These are phyloP conservation scores for Halichondria panicea DNA, from an alignment of 37 sponge, comb jelly and placozoan genomes.

Conservation along the genomic window DNA sequence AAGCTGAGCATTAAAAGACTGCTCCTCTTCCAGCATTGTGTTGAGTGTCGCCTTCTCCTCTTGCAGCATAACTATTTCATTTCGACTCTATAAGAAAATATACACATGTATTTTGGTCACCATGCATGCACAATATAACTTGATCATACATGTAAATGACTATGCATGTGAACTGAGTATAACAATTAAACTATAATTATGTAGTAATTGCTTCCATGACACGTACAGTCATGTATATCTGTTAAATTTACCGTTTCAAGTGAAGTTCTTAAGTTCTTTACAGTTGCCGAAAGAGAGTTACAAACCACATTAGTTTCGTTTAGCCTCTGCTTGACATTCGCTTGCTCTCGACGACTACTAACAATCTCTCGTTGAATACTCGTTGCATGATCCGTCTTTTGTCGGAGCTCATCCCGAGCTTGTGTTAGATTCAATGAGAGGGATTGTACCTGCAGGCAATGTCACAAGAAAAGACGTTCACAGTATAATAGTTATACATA, in stretches of 20 bases:
- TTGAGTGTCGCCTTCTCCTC: neutral
- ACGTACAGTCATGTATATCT: no score
- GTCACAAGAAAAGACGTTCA: neutral
- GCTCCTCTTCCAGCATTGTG: neutral
- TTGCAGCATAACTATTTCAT: neutral
- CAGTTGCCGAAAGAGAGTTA: slow-evolving; percentile 3
- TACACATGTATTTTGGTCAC: no score
- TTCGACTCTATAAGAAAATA: neutral
- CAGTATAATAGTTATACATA: neutral
- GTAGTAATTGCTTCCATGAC: no score
- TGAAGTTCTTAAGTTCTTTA: no score
- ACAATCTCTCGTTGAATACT: slow-evolving; percentile 14
- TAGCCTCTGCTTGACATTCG: slow-evolving; percentile 15
- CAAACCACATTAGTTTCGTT: slow-evolving; percentile 26
- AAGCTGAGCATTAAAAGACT: neutral
- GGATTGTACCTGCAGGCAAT: slow-evolving; percentile 9
- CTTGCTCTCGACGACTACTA: neutral
- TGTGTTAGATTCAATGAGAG: slow-evolving; percentile 26
- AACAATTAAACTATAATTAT: no score
- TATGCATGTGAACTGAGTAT: no score
- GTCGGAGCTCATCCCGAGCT: slow-evolving; percentile 1
- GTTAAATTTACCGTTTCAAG: no score
- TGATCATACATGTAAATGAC: no score
- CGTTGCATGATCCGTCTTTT: slow-evolving; percentile 2
- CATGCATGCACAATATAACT: no score